phyloP scores from a whole-genome alignment of 2,888 invertebrate species.

The Hartigia nigra region DNA sequence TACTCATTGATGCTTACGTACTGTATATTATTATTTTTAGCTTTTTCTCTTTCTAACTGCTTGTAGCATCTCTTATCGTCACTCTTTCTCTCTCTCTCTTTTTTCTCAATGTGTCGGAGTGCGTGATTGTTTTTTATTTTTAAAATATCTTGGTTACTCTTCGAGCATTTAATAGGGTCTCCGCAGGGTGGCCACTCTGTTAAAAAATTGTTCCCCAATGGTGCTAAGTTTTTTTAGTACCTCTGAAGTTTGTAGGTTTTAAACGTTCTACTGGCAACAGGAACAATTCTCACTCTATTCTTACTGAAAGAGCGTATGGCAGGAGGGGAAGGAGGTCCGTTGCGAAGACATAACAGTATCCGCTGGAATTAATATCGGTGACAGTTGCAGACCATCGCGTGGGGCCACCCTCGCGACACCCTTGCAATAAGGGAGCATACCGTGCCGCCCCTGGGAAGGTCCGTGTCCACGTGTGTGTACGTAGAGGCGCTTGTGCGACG shows the following conservation, averaged over 20 bases:
- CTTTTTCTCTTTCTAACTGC: not conserved
- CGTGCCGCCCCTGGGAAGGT: conserved; percentile 21
- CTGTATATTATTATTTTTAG: not conserved
- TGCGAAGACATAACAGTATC: conserved; percentile 9
- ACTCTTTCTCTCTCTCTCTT: not conserved
- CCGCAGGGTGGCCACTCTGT: not conserved
- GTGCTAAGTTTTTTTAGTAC: not conserved
- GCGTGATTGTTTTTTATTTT: not conserved
- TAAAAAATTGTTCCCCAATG: too few relatives aligned
- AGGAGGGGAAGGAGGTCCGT: not conserved
- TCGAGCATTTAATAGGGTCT: not conserved
- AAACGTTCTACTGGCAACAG: not conserved
- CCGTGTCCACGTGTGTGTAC: conserved; percentile 1
- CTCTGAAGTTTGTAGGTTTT: not conserved
- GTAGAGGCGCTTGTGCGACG: conserved; percentile 38
- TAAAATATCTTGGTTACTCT: not conserved
- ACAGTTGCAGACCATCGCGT: conserved; percentile 10
- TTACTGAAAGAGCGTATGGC: not conserved
- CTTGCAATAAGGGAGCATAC: conserved; percentile 37
- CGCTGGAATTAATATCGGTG: conserved; percentile 42
- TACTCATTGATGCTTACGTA: not conserved
- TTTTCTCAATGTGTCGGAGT: not conserved
- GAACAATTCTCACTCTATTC: not conserved
- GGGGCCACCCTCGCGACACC: conserved; percentile 30
- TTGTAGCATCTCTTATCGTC: not conserved